Base-by-base conservation (phyloP, 2,113 vertebrate species). In the Ascaphus truei region DNA sequence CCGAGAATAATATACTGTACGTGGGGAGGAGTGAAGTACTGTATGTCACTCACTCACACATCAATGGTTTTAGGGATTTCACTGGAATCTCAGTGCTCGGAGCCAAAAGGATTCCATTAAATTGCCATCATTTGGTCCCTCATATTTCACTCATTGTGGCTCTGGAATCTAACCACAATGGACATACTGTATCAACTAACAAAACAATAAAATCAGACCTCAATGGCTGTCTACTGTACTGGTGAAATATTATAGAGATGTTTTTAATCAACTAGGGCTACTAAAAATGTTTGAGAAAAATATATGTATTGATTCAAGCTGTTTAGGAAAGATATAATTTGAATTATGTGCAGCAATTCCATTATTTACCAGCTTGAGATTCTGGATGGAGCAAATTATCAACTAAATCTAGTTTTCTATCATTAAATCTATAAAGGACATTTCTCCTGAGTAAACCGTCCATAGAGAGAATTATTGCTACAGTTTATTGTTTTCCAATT, bases 251-350 rank as follows among this genome's bases (percentile, higher is more conserved):
- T 2, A 22, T 47, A 47, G 43, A 3, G 23, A 2, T 3, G 4
- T 47, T 47, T 47, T 47, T 47, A 51, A 51, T 57, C 30, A 36
- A 20, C 53, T 57, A 36, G 12, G 12, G 30, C 13, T 57, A 29
- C 29, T 7, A 11, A 18, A 18, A 8, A 45, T 20, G 27, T 31
- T 8, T 81, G 73, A 81, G 80, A 84, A 84, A 85, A 79, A 74
- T 77, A 75, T 81, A 84, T 84, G 78, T 77, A 84, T 87, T 25
- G 74, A 84, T 86, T 89, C 84, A 79, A 79, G 80, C 84, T 84
- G 80, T 81, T 82, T 72, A 84, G 78, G 64, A 78, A 76, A 64
- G 5, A 45, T 72, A 66, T 69, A 13, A 65, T 72, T 78, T 84
- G 83, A 85, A 75, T 79, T 84, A 81, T 82, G 84, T 73, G 66